Conservation (phyloP, 2,888 invertebrate species). For the Chouioia cunea region DNA sequence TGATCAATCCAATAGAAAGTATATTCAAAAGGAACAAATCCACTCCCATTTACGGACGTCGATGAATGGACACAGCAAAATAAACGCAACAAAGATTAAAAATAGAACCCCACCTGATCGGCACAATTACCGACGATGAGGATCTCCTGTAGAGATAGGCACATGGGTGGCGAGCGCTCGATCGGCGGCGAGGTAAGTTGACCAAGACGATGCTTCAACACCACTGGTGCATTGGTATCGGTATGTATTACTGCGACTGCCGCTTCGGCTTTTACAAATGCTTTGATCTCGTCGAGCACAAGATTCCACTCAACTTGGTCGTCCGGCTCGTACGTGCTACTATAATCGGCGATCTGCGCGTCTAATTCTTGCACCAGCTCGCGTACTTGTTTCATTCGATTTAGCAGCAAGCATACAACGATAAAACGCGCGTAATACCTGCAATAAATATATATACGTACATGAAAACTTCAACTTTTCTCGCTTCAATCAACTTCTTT, state of each 20-base stretch:
- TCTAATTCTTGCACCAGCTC: conserved; percentile 93
- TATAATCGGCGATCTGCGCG: conserved; percentile 95
- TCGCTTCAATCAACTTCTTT: too few relatives aligned
- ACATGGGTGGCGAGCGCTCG: conserved; percentile 89
- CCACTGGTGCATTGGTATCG: conserved; percentile 84
- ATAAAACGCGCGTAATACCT: conserved; percentile 94
- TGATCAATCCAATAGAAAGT: too few relatives aligned
- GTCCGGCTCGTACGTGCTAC: conserved; percentile 95
- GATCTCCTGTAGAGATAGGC: conserved; percentile 91
- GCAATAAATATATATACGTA: background rate
- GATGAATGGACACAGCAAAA: too few relatives aligned
- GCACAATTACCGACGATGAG: conserved; percentile 93
- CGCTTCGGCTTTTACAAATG: conserved; percentile 93
- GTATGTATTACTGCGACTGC: conserved; percentile 90
- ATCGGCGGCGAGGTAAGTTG: conserved; percentile 88
- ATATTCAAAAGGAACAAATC: too few relatives aligned
- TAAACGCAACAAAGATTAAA: too few relatives aligned
- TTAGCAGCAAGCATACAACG: conserved; percentile 92
- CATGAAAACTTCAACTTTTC: background rate
- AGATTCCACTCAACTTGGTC: conserved; percentile 93
- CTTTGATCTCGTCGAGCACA: conserved; percentile 93
- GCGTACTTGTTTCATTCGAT: conserved; percentile 92
- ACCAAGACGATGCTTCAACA: conserved; percentile 89
- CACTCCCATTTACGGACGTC: too few relatives aligned
- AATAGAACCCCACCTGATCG: conserved; percentile 78